These are phyloP conservation scores for Sibirionetta formosa DNA, from an alignment of 2,797 vertebrate species.

Conservation along the genomic window DNA sequence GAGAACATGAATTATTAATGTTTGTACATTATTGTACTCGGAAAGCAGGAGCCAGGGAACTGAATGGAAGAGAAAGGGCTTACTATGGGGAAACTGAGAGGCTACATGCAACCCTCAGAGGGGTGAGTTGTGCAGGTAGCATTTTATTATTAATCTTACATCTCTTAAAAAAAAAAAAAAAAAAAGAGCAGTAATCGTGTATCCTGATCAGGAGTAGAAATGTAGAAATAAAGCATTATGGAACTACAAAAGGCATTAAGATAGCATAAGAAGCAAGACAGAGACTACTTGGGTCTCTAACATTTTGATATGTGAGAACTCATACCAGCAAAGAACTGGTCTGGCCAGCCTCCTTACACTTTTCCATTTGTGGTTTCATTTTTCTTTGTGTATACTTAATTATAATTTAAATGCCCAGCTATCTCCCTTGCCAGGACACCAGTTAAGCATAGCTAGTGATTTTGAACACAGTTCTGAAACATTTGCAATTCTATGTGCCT, in stretches of 20 bases:
- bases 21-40: constrained; percentile 37
- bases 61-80: background rate
- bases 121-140: background rate
- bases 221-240: background rate
- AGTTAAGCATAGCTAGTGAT: background rate
- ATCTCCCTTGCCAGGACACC: background rate
- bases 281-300: background rate
- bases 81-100: background rate
- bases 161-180: background rate
- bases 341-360: background rate
- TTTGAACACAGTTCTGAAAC: background rate
- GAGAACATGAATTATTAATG: constrained; percentile 59
- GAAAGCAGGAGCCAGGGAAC: background rate
- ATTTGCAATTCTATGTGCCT: background rate
- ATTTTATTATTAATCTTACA: background rate
- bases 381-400: background rate
- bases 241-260: constrained; percentile 4
- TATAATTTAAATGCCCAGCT: background rate
- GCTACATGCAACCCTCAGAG: background rate
- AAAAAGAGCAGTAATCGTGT: background rate
- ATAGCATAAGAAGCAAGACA: background rate
- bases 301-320: background rate
- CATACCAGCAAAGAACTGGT: background rate
- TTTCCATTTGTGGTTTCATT: constrained; percentile 14
- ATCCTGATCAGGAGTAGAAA: background rate